phyloP scores from a whole-genome alignment of 2,113 vertebrate genomes.

The Corapipo altera region DNA sequence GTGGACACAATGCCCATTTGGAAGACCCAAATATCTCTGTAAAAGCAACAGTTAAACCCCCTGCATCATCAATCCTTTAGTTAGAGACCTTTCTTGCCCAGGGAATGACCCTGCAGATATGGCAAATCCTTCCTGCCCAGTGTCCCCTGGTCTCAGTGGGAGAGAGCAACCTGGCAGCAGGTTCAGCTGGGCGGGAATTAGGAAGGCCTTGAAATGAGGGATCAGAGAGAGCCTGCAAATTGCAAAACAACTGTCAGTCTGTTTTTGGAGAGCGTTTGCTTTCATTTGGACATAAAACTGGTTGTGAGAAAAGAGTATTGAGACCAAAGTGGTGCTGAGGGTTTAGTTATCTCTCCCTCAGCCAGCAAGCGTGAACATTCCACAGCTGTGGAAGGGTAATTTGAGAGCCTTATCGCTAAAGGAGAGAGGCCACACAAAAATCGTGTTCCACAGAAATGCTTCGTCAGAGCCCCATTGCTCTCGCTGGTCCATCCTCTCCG shows the following conservation, averaged over 20 bases:
- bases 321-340: background rate
- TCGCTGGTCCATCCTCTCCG: accelerated
- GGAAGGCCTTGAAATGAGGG: background rate
- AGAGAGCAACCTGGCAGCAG: background rate
- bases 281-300: background rate
- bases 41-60: background rate
- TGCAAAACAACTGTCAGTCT: background rate
- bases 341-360: background rate
- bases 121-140: background rate
- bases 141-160: background rate
- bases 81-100: background rate
- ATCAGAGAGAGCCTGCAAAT: background rate
- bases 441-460: background rate
- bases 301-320: background rate
- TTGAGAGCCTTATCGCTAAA: background rate
- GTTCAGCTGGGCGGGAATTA: background rate
- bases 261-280: background rate
- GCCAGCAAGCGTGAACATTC: background rate
- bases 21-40: background rate
- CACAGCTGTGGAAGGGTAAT: background rate
- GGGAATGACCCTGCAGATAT: background rate
- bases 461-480: accelerated
- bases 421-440: background rate
- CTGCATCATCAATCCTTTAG: background rate
- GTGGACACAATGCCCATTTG: background rate